phyloP scores from a whole-genome alignment of 1,140 invertebrate genomes.

The Wasmannia auropunctata region DNA sequence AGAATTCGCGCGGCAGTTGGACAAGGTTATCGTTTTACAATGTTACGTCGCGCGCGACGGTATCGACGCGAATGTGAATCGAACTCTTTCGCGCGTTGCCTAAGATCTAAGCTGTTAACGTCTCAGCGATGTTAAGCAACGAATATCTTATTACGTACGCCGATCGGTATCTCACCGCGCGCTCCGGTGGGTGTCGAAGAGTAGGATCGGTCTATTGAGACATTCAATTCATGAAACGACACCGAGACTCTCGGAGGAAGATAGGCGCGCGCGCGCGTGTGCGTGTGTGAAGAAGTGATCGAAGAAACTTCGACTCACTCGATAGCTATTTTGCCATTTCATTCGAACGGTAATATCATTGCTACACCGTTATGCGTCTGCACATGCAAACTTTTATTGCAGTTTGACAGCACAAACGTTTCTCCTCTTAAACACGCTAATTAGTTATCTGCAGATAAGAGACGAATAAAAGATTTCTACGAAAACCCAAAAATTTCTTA shows the following conservation, averaged over 20 bases:
- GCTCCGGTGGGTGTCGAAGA: slow-evolving; percentile 26
- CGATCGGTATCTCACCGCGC: slow-evolving; percentile 24
- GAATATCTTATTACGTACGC: slow-evolving; percentile 15
- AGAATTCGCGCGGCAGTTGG: slow-evolving; percentile 9
- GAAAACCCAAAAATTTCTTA: background rate
- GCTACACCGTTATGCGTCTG: background rate
- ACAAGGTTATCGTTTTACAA: slow-evolving; percentile 17
- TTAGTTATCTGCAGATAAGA: background rate
- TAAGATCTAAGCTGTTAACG: slow-evolving; percentile 11
- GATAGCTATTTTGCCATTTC: slow-evolving; percentile 18
- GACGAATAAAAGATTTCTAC: background rate
- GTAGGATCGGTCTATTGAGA: slow-evolving; percentile 10
- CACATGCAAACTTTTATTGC: background rate
- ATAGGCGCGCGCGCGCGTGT: background rate
- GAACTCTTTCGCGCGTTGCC: background rate
- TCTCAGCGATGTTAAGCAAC: background rate
- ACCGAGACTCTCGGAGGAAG: background rate
- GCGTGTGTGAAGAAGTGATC: slow-evolving; percentile 6
- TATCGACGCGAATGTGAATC: slow-evolving; percentile 22
- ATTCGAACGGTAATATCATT: background rate
- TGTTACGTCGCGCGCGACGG: background rate
- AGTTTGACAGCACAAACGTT: background rate
- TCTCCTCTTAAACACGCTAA: background rate
- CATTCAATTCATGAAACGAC: slow-evolving; percentile 20
- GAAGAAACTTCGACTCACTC: slow-evolving; percentile 6